These are phyloP conservation scores for Astropecten irregularis DNA, from an alignment of 53 echinoderm and acorn worm species.

Conservation along the genomic window DNA sequence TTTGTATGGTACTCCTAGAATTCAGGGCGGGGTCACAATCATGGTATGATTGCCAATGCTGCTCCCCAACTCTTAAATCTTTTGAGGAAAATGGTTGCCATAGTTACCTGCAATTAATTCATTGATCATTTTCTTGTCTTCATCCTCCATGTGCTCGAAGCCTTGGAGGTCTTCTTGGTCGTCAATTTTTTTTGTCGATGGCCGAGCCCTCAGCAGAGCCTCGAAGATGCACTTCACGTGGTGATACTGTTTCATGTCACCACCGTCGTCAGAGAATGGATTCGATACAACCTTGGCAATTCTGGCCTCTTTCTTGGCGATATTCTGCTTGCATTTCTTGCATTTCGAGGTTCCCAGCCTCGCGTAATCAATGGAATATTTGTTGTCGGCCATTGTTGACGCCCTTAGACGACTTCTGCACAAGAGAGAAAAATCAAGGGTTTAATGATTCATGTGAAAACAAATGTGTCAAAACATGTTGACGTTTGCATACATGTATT, in stretches of 20 bases:
- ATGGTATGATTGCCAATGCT: no score
- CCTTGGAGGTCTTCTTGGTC: conserved; percentile 87
- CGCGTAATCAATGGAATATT: conserved; percentile 87
- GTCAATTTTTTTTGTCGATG: conserved; percentile 96
- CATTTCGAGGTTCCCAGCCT: conserved; percentile 94
- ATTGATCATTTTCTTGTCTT: conserved; percentile 80
- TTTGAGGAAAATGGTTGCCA: no score
- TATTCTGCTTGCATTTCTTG: conserved; percentile 94
- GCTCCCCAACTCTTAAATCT: no score
- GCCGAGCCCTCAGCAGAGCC: conserved; percentile 76
- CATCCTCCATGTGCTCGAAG: conserved; percentile 87
- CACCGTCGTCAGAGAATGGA: conserved; percentile 92
- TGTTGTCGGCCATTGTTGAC: conserved; percentile 78
- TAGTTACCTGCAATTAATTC: conserved; percentile 82
- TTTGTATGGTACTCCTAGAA: no score
- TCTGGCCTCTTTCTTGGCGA: conserved; percentile 87
- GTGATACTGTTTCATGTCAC: conserved; percentile 95
- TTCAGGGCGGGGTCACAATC: no score
- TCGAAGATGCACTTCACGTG: conserved; percentile 93
- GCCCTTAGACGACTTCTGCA: no score
- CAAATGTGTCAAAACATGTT: no score
- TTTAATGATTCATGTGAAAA: no score
- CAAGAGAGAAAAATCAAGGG: no score
- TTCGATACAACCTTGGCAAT: conserved; percentile 90
- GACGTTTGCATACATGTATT: no score